Conservation (phyloP, 2,888 invertebrate species). For the Hipparchia sbordonii region DNA sequence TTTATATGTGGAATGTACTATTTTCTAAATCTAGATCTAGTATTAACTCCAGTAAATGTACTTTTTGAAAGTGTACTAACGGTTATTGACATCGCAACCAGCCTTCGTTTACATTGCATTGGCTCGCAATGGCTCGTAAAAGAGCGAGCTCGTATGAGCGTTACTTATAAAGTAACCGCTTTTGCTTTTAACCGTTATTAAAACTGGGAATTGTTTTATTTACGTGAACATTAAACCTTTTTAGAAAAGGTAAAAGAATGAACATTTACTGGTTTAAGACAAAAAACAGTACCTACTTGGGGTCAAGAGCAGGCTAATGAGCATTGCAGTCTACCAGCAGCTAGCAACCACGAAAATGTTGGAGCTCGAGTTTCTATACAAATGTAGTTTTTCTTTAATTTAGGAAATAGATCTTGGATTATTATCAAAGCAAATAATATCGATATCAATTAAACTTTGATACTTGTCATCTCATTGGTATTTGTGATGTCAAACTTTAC, state of each 20-base stretch:
- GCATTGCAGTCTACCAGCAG: not conserved
- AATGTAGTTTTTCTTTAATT: no score
- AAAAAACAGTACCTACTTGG: no score
- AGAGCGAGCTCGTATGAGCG: constrained; percentile 1
- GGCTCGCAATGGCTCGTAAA: constrained; percentile 8
- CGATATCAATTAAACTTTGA: no score
- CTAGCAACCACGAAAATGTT: not conserved
- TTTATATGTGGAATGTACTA: no score
- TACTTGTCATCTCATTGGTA: no score
- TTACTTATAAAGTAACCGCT: constrained; percentile 1
- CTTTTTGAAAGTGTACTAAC: not conserved
- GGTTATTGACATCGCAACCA: not conserved
- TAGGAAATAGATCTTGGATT: no score
- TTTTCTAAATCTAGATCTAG: not conserved
- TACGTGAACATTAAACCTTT: constrained; percentile 12
- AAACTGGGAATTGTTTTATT: constrained; percentile 4
- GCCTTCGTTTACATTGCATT: constrained; percentile 1
- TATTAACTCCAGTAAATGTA: not conserved
- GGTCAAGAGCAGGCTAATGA: not conserved
- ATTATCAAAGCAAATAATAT: no score
- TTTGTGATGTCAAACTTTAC: no score
- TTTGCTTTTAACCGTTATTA: constrained; percentile 10
- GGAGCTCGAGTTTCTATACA: no score
- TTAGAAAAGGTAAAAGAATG: constrained; percentile 4
- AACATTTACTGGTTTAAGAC: no score